A percentile compares a stretch with the other conserved stretches of the same genome.
Evolutionary conservation across 2,113 vertebrate genomes (phyloP).

Genomic region (Tyrannus savana): DNA sequence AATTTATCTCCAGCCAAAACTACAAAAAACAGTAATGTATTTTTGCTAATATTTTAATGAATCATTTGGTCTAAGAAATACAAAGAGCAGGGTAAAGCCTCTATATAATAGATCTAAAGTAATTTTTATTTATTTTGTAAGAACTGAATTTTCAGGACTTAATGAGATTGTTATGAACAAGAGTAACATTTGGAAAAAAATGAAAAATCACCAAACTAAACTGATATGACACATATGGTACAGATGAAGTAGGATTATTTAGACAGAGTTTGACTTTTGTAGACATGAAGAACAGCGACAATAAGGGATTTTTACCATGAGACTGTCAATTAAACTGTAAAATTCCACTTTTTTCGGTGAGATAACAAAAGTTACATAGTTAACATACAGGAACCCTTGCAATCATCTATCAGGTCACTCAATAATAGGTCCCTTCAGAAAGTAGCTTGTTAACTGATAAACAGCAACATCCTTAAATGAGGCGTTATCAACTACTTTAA

Average conservation of each 20-base stretch:
- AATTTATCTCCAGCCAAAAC: neutral
- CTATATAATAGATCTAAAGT: neutral
- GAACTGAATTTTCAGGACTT: neutral
- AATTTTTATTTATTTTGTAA: neutral
- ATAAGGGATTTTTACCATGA: neutral
- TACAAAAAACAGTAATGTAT: neutral
- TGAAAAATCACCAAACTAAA: neutral
- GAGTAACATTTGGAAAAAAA: neutral
- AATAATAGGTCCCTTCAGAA: neutral
- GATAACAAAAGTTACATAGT: neutral
- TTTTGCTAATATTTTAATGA: neutral
- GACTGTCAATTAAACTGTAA: neutral
- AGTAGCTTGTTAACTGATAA: neutral
- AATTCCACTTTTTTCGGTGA: neutral
- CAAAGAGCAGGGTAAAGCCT: neutral
- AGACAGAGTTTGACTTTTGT: neutral
- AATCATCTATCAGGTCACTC: neutral
- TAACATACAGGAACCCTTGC: neutral
- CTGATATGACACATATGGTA: neutral
- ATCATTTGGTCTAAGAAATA: neutral
- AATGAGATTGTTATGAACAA: neutral
- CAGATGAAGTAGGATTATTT: neutral
- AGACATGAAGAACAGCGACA: neutral
- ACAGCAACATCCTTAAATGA: neutral
- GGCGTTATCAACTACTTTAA: neutral